phyloP scores from a whole-genome alignment of 2,113 vertebrate species.

The Prionailurus viverrinus region DNA sequence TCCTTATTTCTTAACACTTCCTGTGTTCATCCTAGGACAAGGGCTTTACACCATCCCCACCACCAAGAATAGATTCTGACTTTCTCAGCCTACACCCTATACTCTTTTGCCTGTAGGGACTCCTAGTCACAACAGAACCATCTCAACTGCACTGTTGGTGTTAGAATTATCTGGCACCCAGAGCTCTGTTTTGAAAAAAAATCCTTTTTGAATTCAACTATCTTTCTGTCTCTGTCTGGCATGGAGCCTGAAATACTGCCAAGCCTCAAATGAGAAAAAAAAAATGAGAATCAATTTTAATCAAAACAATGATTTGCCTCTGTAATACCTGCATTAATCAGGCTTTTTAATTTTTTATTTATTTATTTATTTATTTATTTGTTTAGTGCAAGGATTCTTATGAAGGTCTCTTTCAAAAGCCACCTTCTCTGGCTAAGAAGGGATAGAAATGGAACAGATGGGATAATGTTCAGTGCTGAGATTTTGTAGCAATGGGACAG shows the following conservation, averaged over 20 bases:
- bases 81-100: background rate
- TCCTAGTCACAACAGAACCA: background rate
- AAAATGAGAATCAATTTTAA: conserved; percentile 67
- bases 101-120: background rate
- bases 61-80: background rate
- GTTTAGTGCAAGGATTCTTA: background rate
- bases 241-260: conserved; percentile 36
- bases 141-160: background rate
- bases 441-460: background rate
- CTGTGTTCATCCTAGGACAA: background rate
- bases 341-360: background rate
- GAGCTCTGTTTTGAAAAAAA: background rate
- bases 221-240: conserved; percentile 35
- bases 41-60: background rate
- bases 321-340: conserved; percentile 51
- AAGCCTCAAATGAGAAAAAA: conserved; percentile 54
- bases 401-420: conserved; percentile 1
- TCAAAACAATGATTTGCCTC: conserved; percentile 1
- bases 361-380: background rate
- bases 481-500: background rate
- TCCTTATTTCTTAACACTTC: conserved; percentile 60
- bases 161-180: background rate
- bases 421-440: background rate
- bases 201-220: background rate
- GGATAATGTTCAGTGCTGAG: background rate